These are phyloP conservation scores for Sylvia atricapilla DNA, from an alignment of 2,113 vertebrate genomes.

Conservation along the genomic window DNA sequence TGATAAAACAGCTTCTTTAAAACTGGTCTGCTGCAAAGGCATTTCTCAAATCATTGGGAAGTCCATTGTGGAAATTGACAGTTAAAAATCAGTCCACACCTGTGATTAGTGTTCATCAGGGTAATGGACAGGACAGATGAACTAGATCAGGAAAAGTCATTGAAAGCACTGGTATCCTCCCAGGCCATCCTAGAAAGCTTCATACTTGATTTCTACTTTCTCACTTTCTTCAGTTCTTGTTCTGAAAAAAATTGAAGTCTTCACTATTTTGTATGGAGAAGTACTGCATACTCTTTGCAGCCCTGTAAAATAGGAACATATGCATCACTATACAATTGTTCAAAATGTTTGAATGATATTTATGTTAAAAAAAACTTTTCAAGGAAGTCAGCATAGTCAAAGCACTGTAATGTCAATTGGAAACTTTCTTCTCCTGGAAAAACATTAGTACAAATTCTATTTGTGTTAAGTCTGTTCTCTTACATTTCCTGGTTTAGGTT, in stretches of 20 bases:
- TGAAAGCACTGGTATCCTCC: neutral
- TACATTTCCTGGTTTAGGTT: neutral
- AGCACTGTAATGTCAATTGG: neutral
- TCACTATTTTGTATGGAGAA: neutral
- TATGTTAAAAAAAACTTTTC: neutral
- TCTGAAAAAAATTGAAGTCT: neutral
- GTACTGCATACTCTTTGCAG: neutral
- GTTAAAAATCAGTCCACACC: neutral
- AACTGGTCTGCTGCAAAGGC: neutral
- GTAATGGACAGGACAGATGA: neutral
- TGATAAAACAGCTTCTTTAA: neutral
- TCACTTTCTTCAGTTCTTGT: neutral
- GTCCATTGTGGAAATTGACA: neutral
- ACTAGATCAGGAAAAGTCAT: neutral
- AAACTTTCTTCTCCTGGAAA: neutral
- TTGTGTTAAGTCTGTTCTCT: neutral
- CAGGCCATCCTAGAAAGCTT: neutral
- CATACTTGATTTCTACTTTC: neutral
- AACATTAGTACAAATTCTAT: neutral
- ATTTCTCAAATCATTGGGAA: neutral
- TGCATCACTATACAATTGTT: neutral
- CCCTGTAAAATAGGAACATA: neutral
- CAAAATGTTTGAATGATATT: neutral
- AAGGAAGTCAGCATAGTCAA: neutral
- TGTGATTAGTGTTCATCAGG: neutral